Conservation (phyloP, 2,113 vertebrate species). For the Petrocephalus microphthalmus region DNA sequence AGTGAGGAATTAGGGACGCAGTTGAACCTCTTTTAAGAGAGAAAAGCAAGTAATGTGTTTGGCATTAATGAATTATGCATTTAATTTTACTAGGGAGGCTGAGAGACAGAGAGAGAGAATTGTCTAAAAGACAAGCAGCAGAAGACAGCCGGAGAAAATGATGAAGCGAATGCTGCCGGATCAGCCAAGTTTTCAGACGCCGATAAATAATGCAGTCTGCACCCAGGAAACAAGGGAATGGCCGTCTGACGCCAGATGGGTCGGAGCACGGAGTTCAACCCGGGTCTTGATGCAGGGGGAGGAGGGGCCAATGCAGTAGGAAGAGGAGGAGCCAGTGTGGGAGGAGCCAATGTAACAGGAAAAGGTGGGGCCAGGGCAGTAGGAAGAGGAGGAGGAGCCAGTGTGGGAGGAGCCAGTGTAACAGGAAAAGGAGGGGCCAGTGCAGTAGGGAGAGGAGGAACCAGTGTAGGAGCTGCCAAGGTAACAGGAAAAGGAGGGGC, state of each 20-base stretch:
- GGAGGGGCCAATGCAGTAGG: neutral
- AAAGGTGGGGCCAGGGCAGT: neutral
- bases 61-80: conserved; percentile 3
- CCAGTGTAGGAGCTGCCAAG: neutral
- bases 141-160: neutral
- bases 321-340: neutral
- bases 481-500: neutral
- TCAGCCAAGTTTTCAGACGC: neutral
- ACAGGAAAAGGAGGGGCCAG: neutral
- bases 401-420: neutral
- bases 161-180: neutral
- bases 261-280: neutral
- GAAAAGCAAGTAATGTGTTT: neutral
- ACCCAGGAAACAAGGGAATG: neutral
- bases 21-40: neutral
- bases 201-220: conserved; percentile 2
- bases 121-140: no score
- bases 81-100: neutral
- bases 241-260: neutral
- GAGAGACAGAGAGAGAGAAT: neutral
- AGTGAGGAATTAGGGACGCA: neutral
- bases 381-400: neutral
- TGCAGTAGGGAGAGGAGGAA: neutral
- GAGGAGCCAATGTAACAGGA: neutral
- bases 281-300: neutral